Evolutionary conservation across 2,797 vertebrate genomes (phyloP).

Genomic region (Rhinella marina): DNA sequence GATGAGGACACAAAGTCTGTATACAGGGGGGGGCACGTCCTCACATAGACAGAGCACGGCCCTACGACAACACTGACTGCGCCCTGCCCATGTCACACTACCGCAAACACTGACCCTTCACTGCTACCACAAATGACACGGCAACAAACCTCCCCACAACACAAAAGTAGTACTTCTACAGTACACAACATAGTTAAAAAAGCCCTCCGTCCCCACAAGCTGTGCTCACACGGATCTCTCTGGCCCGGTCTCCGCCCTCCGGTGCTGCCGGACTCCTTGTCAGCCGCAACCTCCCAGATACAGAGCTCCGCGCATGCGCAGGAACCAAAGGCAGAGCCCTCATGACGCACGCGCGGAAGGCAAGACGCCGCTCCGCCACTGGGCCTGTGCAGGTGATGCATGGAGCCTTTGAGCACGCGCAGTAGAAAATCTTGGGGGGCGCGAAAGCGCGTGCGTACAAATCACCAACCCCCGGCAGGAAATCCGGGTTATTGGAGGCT

Average conservation of each 20-base stretch:
- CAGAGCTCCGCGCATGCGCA: slow-evolving; percentile 42
- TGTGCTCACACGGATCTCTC: slow-evolving; percentile 40
- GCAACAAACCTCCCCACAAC: neutral
- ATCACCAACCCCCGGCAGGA: neutral
- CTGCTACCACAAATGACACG: neutral
- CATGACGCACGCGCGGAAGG: slow-evolving; percentile 5
- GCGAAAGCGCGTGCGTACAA: neutral
- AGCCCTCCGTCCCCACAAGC: neutral
- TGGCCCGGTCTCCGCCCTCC: slow-evolving; percentile 53
- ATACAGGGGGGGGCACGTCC: neutral
- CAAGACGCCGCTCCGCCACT: neutral
- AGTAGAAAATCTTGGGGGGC: neutral
- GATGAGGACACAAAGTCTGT: neutral
- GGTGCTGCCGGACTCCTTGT: slow-evolving; percentile 46
- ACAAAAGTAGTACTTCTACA: too few species aligned
- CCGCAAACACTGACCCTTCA: neutral
- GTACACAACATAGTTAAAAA: too few species aligned
- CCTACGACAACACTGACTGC: neutral
- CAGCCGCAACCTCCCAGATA: slow-evolving; percentile 49
- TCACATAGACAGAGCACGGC: neutral
- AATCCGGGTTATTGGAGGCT: neutral
- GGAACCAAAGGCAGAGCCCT: neutral
- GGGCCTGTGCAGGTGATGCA: neutral
- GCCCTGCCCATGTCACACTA: slow-evolving; percentile 1
- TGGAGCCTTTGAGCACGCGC: neutral